Evolutionary conservation across 2,888 invertebrate genomes (phyloP), one percentile per base, ranked within the genome.

Genomic region (Gymnosoma rotundatum): DNA sequence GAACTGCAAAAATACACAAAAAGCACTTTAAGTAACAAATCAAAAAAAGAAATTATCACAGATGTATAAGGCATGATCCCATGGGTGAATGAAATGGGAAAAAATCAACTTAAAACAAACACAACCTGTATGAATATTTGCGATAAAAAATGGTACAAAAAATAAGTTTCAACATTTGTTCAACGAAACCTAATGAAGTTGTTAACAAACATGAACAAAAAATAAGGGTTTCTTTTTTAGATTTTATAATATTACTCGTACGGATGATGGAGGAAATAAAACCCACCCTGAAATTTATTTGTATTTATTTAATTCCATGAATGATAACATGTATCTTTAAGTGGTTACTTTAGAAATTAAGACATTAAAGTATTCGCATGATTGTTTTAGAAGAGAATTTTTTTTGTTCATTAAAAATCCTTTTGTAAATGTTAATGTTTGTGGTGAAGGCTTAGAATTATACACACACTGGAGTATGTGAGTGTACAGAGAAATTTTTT

Each of bases 131-230:
- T 58, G 83, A 78, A 69, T 83, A 70, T 83, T 78, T 74, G 64
- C 20, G 21, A 56, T 75, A 56, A 52, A 48, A 66, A 58, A 12
- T n/a, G 0, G 12, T 32, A 54, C 18, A 52, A 70, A 67, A 52
- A 45, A 42, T 81, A 25, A 70, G 21, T 36, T 18, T 18, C 16
- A 69, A 50, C 67, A 80, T 76, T 76, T 80, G 72, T 50, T 50
- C 50, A 76, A 69, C 74, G 48, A 76, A 78, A 70, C 67, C 67
- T 83, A 83, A 83, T 83, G 80, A 83, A 83, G 83, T 58, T 83
- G 83, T 80, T 80, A 75, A 83, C 76, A 76, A 76, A 83, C 73
- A 32, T 42, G 66, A 56, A 75, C 54, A 75, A 72, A 79, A 72
- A 25, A n/a, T 60, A 50, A 60, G 60, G 60, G 72, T 60, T 50